Conservation (phyloP, 1,140 invertebrate species). For the Neodiprion fabricii region DNA sequence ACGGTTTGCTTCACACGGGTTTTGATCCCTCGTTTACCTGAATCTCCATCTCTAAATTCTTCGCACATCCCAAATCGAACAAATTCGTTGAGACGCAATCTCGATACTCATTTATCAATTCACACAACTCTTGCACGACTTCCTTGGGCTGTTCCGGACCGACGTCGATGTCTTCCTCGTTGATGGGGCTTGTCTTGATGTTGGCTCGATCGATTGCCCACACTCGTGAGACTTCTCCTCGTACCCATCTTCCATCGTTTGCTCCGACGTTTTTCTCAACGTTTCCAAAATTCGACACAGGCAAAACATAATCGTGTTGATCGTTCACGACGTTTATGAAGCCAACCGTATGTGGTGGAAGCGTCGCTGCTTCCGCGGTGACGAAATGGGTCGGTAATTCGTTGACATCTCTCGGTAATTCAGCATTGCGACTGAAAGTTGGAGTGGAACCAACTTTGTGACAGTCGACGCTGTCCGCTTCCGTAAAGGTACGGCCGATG, state of each 20-base stretch:
- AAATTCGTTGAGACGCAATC: slow-evolving; percentile 20
- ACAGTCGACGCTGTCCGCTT: background rate
- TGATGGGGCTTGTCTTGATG: background rate
- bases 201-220: background rate
- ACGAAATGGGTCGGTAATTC: background rate
- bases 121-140: slow-evolving; percentile 11
- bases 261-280: background rate
- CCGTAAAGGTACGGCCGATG: slow-evolving; percentile 12
- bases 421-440: no score
- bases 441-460: background rate
- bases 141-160: background rate
- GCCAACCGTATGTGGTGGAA: slow-evolving; percentile 8
- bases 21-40: slow-evolving; percentile 2
- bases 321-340: background rate
- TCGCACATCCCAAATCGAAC: slow-evolving; percentile 19
- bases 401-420: background rate
- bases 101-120: slow-evolving; percentile 22
- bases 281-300: slow-evolving; percentile 11
- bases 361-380: background rate
- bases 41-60: slow-evolving; percentile 18
- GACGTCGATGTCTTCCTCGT: slow-evolving; percentile 12
- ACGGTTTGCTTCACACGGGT: slow-evolving; percentile 30
- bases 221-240: background rate
- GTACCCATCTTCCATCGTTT: background rate
- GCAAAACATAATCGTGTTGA: background rate